Evolutionary conservation across 2,888 invertebrate species (phyloP), one percentile per base, ranked within the genome.

Genomic region (Cephus runcator): DNA sequence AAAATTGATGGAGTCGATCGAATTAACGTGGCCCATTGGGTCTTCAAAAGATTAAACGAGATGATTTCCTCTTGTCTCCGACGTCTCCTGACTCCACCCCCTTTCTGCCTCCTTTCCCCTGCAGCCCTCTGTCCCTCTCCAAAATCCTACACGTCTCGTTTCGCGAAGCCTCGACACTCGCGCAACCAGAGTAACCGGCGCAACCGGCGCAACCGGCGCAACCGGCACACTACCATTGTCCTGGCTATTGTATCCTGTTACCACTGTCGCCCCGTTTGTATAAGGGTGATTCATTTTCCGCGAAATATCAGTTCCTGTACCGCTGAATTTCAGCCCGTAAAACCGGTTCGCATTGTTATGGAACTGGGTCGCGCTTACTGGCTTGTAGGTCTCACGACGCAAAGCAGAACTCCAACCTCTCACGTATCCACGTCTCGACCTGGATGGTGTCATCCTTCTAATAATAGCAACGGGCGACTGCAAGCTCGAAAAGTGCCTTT

Each of bases 291-390:
- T 90, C 90, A 90, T 90, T 89, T 86, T 87, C 90, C 83, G 85
- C 86, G 88, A 89, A 90, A 90, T 90, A 90, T 90, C 90, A 90
- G 90, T 88, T 89, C 88, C 90, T 88, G 88, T 83, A 83, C 85
- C 83, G 85, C 83, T 88, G 87, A 87, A 88, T 88, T 88, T 87
- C 86, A 85, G 68, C 75, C 75, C 77, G 77, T 76, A 77, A 79
- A 80, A 80, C 79, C 77, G 73, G 30, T 73, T 80, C 6, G 82
- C 81, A 88, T 87, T 88, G 86, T 88, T 78, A 78, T 73, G 82
- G 80, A 88, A 88, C 84, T 86, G 81, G 86, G 87, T 85, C 85
- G 83, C 80, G 77, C 81, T 73, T n/a, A 30, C 73, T 30, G 73
- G 73, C 30, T 30, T 33, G 12, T 12, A 30, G 31, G 11, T 15